These are phyloP conservation scores for Mormoops blainvillei DNA, from an alignment of 2,113 vertebrate genomes.

Conservation along the genomic window DNA sequence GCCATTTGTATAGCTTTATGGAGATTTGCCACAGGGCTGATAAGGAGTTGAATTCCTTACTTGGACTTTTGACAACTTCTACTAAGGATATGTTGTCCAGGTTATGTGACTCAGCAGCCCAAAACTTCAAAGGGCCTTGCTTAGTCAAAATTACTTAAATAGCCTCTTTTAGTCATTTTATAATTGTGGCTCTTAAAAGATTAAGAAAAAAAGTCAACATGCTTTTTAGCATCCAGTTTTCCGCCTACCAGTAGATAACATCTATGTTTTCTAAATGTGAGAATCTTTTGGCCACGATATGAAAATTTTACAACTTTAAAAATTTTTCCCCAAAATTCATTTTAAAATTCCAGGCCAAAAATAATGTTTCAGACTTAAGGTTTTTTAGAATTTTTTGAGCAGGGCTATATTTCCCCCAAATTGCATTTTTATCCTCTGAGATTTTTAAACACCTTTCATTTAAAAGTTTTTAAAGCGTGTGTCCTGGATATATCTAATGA, in stretches of 20 bases:
- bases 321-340: background rate
- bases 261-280: background rate
- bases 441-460: slow-evolving; percentile 62
- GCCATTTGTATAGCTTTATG: background rate
- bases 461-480: slow-evolving; percentile 25
- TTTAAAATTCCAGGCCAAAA: slow-evolving; percentile 12
- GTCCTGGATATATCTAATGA: slow-evolving; percentile 52
- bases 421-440: slow-evolving; percentile 40
- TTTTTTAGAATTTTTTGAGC: slow-evolving; percentile 6
- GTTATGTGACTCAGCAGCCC: slow-evolving; percentile 30
- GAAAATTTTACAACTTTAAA: slow-evolving; percentile 12
- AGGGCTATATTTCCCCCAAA: slow-evolving; percentile 22
- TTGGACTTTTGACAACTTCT: slow-evolving; percentile 53
- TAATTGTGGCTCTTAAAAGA: background rate
- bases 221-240: background rate
- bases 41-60: slow-evolving; percentile 60
- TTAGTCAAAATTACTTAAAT: slow-evolving; percentile 21
- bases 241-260: background rate
- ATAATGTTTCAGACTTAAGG: background rate
- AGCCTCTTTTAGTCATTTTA: background rate
- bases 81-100: slow-evolving; percentile 24
- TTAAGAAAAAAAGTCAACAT: slow-evolving; percentile 20
- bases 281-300: background rate
- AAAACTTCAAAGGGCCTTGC: slow-evolving; percentile 46
- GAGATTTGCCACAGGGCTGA: slow-evolving; percentile 56